Percentiles rank a stretch among this genome's conserved stretches.
phyloP scores from a whole-genome alignment of 2,113 vertebrate species.

The Bagarius yarrelli region DNA sequence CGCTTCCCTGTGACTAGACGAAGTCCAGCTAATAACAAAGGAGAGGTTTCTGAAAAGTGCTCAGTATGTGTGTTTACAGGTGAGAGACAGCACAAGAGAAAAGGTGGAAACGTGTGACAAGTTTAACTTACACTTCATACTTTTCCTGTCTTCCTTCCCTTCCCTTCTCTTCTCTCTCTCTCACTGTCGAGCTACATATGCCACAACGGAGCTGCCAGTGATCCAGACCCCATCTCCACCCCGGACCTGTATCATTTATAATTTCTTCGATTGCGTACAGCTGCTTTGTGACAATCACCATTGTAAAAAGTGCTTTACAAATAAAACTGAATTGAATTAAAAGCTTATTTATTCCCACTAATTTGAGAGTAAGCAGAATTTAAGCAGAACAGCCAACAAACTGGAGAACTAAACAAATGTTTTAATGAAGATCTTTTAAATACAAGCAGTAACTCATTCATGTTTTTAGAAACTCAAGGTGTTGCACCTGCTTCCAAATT shows the following conservation, averaged over 20 bases:
- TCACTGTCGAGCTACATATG: too few species aligned
- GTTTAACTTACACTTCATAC: neutral
- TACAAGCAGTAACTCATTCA: neutral
- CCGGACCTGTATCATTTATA: too few species aligned
- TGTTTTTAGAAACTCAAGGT: too few species aligned
- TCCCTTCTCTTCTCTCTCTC: too few species aligned
- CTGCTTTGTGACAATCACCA: too few species aligned
- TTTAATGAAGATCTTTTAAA: neutral
- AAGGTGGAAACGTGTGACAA: neutral
- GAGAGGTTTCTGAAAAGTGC: neutral
- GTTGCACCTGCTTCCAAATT: too few species aligned
- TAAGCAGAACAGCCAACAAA: neutral
- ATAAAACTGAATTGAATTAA: too few species aligned
- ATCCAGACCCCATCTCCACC: too few species aligned
- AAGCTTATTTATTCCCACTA: constrained; percentile 10
- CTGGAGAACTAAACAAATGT: neutral
- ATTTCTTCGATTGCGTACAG: too few species aligned
- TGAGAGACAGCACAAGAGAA: neutral
- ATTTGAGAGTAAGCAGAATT: neutral
- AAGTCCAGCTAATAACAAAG: neutral
- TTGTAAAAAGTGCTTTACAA: too few species aligned
- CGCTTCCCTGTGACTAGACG: neutral
- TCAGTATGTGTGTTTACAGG: neutral
- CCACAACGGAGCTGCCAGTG: too few species aligned
- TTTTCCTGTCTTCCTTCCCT: too few species aligned